Percentiles rank a stretch among this genome's conserved stretches.
These are phyloP conservation scores for Drosophila anomalipes DNA, from an alignment of 2,888 invertebrate genomes.

Conservation along the genomic window DNA sequence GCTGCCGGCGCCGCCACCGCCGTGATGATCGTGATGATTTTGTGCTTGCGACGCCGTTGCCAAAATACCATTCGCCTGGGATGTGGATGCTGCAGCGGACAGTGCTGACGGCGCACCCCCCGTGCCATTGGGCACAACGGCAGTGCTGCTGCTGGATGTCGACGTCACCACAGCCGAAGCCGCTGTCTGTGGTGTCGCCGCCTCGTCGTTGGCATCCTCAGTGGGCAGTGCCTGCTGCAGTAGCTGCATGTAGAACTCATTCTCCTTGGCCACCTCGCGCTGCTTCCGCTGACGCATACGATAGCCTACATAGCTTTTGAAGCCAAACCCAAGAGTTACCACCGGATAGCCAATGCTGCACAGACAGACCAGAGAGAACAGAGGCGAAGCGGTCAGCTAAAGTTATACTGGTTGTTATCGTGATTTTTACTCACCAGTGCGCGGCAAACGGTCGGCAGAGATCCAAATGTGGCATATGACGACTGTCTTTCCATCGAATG, in stretches of 20 bases:
- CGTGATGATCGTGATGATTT: slow-evolving; percentile 79
- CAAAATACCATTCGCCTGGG: slow-evolving; percentile 78
- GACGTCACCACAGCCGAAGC: slow-evolving; percentile 46
- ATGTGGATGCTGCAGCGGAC: slow-evolving; percentile 37
- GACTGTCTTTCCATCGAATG: slow-evolving; percentile 92
- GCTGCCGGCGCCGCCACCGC: slow-evolving; percentile 43
- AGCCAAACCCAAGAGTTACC: slow-evolving; percentile 97
- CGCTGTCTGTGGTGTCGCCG: slow-evolving; percentile 37
- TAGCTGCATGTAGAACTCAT: slow-evolving; percentile 97
- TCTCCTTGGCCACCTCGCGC: slow-evolving; percentile 96
- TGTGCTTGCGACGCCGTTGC: slow-evolving; percentile 70
- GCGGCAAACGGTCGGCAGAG: slow-evolving; percentile 98
- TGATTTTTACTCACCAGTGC: slow-evolving; percentile 90
- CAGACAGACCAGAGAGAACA: slow-evolving; percentile 39
- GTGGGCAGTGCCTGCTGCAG: slow-evolving; percentile 95
- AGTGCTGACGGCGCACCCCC: slow-evolving; percentile 43
- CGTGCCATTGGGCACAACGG: slow-evolving; percentile 61
- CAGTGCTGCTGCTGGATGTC: slow-evolving; percentile 37
- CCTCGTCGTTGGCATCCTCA: slow-evolving; percentile 54
- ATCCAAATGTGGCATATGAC: slow-evolving; percentile 94
- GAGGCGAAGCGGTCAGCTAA: background rate
- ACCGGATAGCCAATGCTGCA: slow-evolving; percentile 96
- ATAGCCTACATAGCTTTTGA: slow-evolving; percentile 96
- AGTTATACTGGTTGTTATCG: too few species aligned
- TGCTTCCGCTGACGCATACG: slow-evolving; percentile 96